Conservation (phyloP, 2,888 invertebrate species). For the Megaustenia siamemsis region DNA sequence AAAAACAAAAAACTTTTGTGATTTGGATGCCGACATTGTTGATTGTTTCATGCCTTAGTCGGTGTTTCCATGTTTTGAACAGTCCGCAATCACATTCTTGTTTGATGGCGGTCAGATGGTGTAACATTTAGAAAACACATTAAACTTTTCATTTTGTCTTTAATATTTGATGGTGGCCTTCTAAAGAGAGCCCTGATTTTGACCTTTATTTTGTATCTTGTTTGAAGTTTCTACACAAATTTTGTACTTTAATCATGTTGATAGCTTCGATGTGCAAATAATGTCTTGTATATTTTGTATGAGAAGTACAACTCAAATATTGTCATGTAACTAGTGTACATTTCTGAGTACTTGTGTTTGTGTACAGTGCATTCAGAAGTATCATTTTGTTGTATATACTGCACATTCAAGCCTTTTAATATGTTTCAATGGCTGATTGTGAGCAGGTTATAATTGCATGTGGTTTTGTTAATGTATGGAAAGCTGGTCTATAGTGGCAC, state of each 20-base stretch:
- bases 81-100: background rate
- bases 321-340: background rate
- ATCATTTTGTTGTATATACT: background rate
- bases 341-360: constrained; percentile 4
- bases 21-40: background rate
- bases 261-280: background rate
- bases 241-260: background rate
- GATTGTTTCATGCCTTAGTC: constrained; percentile 9
- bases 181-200: background rate
- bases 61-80: background rate
- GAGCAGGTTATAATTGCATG: constrained; percentile 6
- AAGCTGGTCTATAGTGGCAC: background rate
- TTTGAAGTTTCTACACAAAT: background rate
- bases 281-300: background rate
- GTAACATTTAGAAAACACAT: too few relatives aligned
- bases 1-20: background rate
- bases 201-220: background rate
- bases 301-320: background rate
- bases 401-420: constrained; percentile 44
- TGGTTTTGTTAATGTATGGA: background rate
- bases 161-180: background rate
- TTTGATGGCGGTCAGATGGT: background rate
- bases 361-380: background rate
- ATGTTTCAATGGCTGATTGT: constrained; percentile 40
- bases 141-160: background rate